A percentile compares a stretch with the other conserved stretches of the same genome.
phyloP scores from a whole-genome alignment of 2,113 vertebrate species.

The Hippocampus zosterae region DNA sequence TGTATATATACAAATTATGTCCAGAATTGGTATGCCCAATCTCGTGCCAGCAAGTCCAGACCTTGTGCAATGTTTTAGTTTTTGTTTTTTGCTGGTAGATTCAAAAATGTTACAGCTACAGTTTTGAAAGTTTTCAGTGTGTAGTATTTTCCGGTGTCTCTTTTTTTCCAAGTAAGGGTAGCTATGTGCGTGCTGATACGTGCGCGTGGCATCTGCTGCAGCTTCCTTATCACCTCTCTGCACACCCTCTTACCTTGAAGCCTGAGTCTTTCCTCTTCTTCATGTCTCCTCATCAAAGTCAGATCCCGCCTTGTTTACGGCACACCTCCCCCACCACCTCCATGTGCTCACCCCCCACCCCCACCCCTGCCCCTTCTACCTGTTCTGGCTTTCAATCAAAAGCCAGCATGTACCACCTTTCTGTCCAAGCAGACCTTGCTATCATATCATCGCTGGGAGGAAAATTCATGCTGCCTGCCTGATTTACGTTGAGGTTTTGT shows the following conservation, averaged over 20 bases:
- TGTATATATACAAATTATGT: neutral
- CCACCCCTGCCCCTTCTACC: slow-evolving; percentile 28
- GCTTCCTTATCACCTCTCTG: slow-evolving; percentile 65
- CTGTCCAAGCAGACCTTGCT: slow-evolving; percentile 49
- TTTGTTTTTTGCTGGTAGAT: no score
- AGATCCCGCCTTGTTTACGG: slow-evolving; percentile 54
- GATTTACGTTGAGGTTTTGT: slow-evolving; percentile 35
- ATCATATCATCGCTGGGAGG: slow-evolving; percentile 43
- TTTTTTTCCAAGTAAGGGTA: slow-evolving; percentile 31
- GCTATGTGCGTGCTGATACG: neutral
- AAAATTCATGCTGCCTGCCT: slow-evolving; percentile 27
- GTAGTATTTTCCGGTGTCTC: slow-evolving; percentile 35
- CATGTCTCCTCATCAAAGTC: slow-evolving; percentile 68
- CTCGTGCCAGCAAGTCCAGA: neutral
- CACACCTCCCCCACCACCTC: slow-evolving; percentile 40
- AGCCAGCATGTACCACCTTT: slow-evolving; percentile 36
- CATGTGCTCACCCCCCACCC: slow-evolving; percentile 5
- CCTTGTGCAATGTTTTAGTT: neutral
- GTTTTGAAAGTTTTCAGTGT: slow-evolving; percentile 41
- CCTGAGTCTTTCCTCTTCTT: slow-evolving; percentile 46
- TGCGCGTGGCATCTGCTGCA: slow-evolving; percentile 31
- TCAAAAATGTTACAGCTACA: slow-evolving; percentile 5
- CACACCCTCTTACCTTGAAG: slow-evolving; percentile 71
- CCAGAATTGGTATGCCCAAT: neutral
- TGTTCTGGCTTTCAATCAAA: slow-evolving; percentile 51